Evolutionary conservation across 2,888 invertebrate genomes (phyloP).

Genomic region (Ophraella communa): DNA sequence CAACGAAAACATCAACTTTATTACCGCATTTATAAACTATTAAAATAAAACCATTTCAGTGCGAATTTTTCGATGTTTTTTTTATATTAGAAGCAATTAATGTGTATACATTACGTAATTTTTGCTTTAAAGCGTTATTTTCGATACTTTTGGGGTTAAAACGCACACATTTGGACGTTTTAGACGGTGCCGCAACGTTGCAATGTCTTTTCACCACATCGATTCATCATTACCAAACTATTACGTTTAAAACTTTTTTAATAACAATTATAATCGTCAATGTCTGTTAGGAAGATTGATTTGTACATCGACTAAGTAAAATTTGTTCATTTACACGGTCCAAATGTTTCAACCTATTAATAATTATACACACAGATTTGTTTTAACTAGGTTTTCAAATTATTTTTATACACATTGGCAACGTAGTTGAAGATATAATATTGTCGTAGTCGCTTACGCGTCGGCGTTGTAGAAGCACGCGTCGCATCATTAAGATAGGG

Average conservation of each 20-base stretch:
- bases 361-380: too few species aligned
- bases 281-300: too few species aligned
- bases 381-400: background rate
- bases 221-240: too few species aligned
- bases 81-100: constrained; percentile 2
- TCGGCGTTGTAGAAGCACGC: constrained; percentile 16
- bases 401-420: background rate
- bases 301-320: too few species aligned
- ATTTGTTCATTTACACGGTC: too few species aligned
- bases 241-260: too few species aligned
- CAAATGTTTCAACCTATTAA: too few species aligned
- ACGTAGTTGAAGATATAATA: background rate
- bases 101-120: constrained; percentile 6
- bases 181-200: constrained; percentile 9
- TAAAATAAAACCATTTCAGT: background rate
- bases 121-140: background rate
- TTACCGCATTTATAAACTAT: background rate
- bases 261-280: too few species aligned
- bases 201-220: background rate
- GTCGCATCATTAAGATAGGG: constrained; percentile 2
- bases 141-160: constrained; percentile 22
- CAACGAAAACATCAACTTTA: background rate
- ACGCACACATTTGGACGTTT: constrained; percentile 18
- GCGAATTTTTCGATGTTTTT: background rate
- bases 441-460: background rate